A percentile compares a stretch with the other conserved stretches of the same genome.
These are phyloP conservation scores for Caenorhabditis sp. DNA, from an alignment of 2,888 invertebrate genomes.

Conservation along the genomic window DNA sequence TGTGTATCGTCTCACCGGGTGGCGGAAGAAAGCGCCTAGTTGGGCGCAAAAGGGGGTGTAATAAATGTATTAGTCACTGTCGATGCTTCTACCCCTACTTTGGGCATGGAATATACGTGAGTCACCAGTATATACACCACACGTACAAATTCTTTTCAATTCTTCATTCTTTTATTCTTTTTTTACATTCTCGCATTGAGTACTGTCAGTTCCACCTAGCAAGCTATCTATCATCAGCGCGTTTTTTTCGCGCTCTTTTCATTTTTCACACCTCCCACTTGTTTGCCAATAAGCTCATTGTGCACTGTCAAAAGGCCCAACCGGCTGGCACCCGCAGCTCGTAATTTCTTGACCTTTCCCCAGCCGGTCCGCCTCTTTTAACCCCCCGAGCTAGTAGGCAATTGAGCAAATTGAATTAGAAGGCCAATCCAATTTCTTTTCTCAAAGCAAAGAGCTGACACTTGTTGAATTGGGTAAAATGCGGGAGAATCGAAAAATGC, in stretches of 20 bases:
- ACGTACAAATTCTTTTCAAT: constrained; percentile 41
- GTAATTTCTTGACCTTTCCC: constrained; percentile 48
- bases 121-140: constrained; percentile 41
- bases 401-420: constrained; percentile 26
- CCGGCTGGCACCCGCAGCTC: constrained; percentile 44
- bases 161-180: constrained; percentile 10
- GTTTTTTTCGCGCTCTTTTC: constrained; percentile 3
- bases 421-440: too few species aligned
- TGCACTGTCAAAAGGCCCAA: constrained; percentile 23
- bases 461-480: constrained; percentile 26
- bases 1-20: constrained; percentile 56
- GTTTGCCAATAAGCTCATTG: constrained; percentile 53
- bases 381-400: constrained; percentile 15
- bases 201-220: constrained; percentile 13
- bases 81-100: constrained; percentile 33
- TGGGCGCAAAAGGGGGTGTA: constrained; percentile 43
- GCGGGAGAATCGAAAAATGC: constrained; percentile 17
- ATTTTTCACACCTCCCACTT: constrained; percentile 39
- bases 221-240: constrained; percentile 6
- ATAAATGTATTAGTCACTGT: constrained; percentile 62
- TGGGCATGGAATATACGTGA: constrained; percentile 19
- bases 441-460: constrained; percentile 14
- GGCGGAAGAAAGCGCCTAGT: constrained; percentile 12
- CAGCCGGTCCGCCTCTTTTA: neutral
- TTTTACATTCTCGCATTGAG: neutral